Base-by-base conservation (phyloP, 2,888 invertebrate genomes). In the Caradrina kadenii region DNA sequence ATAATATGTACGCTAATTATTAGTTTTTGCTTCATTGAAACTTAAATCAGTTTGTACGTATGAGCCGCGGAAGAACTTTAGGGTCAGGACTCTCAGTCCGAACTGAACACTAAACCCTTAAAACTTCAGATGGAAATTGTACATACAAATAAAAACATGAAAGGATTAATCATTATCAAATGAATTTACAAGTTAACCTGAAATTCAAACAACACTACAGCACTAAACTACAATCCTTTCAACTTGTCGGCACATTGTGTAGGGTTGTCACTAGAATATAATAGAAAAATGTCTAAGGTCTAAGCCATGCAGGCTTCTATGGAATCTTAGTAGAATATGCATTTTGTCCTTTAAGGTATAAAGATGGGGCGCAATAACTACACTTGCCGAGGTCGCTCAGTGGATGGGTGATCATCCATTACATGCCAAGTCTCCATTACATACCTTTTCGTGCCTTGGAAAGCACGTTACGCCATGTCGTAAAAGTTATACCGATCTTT, bases 181-280 rank as follows among this genome's bases (percentile, higher is more conserved):
- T 79, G 31, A 64, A 59, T 55, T 53, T 53, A 48, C 60, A 60
- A 79, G 56, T 66, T 66, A 76, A 76, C 66, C 81, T 80, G 55
- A 62, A 80, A 78, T 58, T 78, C 21, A 61, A 80, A 77, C 63
- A 53, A 52, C 53, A 42, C 64, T 64, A 67, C 63, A 55, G 49
- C 42, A 31, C 64, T 69, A 48, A 68, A 77, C 64, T 70, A 73
- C 56, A 65, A 70, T 68, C 67, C 73, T 77, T 76, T 77, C 31
- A 69, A 67, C 50, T 49, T 63, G 77, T 65, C 67, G 56, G 26
- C 61, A 63, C 53, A 15, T 56, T 65, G 22, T 21, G 3, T 53
- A 79, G 79, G 79, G 78, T n/a, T 81, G 69, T 7, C 59, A 21
- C 55, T 17, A 4, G 2, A 0, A 45, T 45, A 45, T 45, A 17